Conservation (phyloP, 1,140 invertebrate species). For the Lepidostoma basale region DNA sequence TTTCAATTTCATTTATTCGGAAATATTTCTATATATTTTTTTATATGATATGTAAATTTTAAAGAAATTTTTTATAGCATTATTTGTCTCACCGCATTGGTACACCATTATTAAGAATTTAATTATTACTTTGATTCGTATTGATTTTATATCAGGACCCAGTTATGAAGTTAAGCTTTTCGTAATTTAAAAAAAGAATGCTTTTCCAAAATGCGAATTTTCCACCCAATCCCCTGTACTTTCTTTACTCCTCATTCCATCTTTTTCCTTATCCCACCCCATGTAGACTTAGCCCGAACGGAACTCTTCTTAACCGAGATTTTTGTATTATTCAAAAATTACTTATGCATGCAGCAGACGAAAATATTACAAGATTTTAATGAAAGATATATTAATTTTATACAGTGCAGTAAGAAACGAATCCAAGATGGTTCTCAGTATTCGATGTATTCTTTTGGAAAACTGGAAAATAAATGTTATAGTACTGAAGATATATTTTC, state of each 20-base stretch:
- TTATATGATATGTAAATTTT: background rate
- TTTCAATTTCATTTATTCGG: background rate
- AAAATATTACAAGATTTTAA: slow-evolving; percentile 66
- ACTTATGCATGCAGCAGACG: slow-evolving; percentile 63
- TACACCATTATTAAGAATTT: too few species aligned
- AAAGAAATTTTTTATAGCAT: too few species aligned
- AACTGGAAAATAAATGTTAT: too few species aligned
- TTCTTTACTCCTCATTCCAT: background rate
- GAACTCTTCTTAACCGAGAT: slow-evolving; percentile 46
- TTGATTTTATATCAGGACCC: too few species aligned
- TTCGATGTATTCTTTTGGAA: too few species aligned
- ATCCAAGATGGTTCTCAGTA: too few species aligned
- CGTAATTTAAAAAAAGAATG: background rate
- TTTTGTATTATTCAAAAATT: slow-evolving; percentile 62
- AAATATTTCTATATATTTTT: background rate
- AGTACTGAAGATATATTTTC: too few species aligned
- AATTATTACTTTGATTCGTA: too few species aligned
- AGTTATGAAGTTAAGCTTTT: background rate
- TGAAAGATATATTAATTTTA: slow-evolving; percentile 65
- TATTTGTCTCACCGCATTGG: too few species aligned
- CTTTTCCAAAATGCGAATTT: background rate
- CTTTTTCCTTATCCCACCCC: too few species aligned
- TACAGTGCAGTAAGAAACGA: slow-evolving; percentile 37
- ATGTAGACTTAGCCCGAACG: background rate
- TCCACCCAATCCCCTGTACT: background rate